Conservation (phyloP, 2,113 vertebrate species). For the Silurus glanis region DNA sequence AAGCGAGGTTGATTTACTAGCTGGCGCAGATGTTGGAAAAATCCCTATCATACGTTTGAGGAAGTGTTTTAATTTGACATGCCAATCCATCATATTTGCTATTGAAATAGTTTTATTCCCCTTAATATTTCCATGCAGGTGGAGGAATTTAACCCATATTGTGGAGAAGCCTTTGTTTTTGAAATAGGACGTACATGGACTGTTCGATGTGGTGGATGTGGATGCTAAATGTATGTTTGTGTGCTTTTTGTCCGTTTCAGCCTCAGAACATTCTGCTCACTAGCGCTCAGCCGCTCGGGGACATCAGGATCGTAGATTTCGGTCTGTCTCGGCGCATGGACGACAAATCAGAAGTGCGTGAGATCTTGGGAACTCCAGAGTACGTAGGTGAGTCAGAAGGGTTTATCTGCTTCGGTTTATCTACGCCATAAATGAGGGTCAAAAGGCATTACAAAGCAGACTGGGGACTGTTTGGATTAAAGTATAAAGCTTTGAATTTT, state of each 20-base stretch:
- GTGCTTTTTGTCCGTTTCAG: constrained; percentile 62
- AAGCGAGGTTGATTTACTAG: not conserved
- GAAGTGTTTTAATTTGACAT: not conserved
- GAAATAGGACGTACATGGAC: not conserved
- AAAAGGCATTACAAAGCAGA: not conserved
- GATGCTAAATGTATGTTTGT: not conserved
- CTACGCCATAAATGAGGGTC: constrained; percentile 24
- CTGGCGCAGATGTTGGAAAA: not conserved
- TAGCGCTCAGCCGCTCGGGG: constrained; percentile 82
- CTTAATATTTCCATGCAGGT: not conserved
- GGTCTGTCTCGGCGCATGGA: constrained; percentile 91
- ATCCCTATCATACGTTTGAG: not conserved
- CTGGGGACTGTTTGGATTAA: not conserved
- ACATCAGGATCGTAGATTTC: constrained; percentile 94
- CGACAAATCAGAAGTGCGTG: constrained; percentile 83
- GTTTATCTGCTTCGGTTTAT: not conserved
- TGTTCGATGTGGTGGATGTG: not conserved
- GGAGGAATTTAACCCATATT: not conserved
- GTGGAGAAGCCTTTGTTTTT: not conserved
- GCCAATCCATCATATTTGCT: not conserved
- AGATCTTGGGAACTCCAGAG: constrained; percentile 95
- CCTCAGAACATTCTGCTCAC: constrained; percentile 93
- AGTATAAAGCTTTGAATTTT: not conserved
- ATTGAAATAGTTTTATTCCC: not conserved
- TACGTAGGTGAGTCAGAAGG: constrained; percentile 85